Conservation (phyloP, 2,888 invertebrate species). For the Meteorus cinctellus region DNA sequence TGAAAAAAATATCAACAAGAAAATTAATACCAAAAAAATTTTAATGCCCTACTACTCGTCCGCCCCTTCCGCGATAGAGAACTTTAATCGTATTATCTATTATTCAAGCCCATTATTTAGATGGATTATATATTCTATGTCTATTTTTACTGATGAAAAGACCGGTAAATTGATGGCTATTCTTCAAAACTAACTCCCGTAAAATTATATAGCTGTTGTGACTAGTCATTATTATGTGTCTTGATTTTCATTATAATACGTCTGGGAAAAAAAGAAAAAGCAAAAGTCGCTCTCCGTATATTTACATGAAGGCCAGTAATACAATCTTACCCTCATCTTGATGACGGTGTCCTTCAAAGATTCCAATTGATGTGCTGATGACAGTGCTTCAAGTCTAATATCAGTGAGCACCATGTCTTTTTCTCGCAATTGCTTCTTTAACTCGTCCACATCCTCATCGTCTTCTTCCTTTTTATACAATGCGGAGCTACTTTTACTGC, state of each 20-base stretch:
- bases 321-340: slow-evolving; percentile 89
- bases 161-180: slow-evolving; percentile 29
- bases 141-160: slow-evolving; percentile 23
- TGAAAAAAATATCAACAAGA: slow-evolving; percentile 65
- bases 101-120: neutral
- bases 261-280: slow-evolving; percentile 7
- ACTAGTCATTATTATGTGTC: slow-evolving; percentile 26
- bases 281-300: neutral
- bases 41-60: neutral
- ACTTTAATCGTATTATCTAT: neutral
- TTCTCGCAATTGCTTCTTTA: slow-evolving; percentile 94
- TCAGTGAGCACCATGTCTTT: slow-evolving; percentile 98
- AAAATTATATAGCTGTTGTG: slow-evolving; percentile 45
- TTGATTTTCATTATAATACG: slow-evolving; percentile 16
- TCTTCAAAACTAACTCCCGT: slow-evolving; percentile 45
- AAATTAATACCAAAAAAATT: neutral
- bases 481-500: slow-evolving; percentile 69
- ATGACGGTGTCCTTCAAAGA: slow-evolving; percentile 96
- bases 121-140: neutral
- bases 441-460: slow-evolving; percentile 80
- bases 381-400: slow-evolving; percentile 95
- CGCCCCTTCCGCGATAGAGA: neutral
- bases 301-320: slow-evolving; percentile 4
- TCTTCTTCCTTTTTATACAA: slow-evolving; percentile 66
- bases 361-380: slow-evolving; percentile 97